phyloP scores from a whole-genome alignment of 2,888 invertebrate genomes.

The Phrixothrix hirtus region DNA sequence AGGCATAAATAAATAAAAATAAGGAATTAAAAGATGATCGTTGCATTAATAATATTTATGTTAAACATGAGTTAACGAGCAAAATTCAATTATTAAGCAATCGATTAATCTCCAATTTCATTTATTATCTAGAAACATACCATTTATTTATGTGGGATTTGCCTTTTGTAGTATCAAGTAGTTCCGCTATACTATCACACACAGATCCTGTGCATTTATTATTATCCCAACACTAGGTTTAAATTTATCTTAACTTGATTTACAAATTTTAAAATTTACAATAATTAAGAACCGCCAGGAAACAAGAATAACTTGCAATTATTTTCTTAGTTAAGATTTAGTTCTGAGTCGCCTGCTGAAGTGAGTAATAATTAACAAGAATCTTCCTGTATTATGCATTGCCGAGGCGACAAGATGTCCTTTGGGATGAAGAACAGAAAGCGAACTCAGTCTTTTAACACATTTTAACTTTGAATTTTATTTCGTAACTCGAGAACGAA shows the following conservation, averaged over 20 bases:
- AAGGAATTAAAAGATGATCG: slow-evolving; percentile 15
- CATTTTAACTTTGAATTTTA: slow-evolving; percentile 39
- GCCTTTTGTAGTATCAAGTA: too few relatives aligned
- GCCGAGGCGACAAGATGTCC: slow-evolving; percentile 46
- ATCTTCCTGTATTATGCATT: slow-evolving; percentile 43
- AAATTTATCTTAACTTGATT: background rate
- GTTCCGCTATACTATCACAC: too few relatives aligned
- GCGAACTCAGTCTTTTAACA: slow-evolving; percentile 37
- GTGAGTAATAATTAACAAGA: slow-evolving; percentile 44
- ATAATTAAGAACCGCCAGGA: slow-evolving; percentile 8
- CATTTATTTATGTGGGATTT: slow-evolving; percentile 33
- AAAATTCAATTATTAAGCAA: slow-evolving; percentile 32
- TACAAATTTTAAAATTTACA: background rate
- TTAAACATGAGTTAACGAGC: slow-evolving; percentile 34
- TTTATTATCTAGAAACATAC: slow-evolving; percentile 32
- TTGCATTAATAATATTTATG: slow-evolving; percentile 30
- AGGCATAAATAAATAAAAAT: slow-evolving; percentile 1
- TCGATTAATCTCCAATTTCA: slow-evolving; percentile 35
- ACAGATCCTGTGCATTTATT: too few relatives aligned
- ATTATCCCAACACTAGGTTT: too few relatives aligned
- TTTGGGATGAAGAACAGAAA: slow-evolving; percentile 36
- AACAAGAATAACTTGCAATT: slow-evolving; percentile 35
- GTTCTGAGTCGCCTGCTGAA: slow-evolving; percentile 42
- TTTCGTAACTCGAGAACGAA: slow-evolving; percentile 25
- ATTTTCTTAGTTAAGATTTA: slow-evolving; percentile 45